Evolutionary conservation across 2,888 invertebrate genomes (phyloP), one percentile per base, ranked within the genome.

Genomic region (Diaprepes abbreviatus): DNA sequence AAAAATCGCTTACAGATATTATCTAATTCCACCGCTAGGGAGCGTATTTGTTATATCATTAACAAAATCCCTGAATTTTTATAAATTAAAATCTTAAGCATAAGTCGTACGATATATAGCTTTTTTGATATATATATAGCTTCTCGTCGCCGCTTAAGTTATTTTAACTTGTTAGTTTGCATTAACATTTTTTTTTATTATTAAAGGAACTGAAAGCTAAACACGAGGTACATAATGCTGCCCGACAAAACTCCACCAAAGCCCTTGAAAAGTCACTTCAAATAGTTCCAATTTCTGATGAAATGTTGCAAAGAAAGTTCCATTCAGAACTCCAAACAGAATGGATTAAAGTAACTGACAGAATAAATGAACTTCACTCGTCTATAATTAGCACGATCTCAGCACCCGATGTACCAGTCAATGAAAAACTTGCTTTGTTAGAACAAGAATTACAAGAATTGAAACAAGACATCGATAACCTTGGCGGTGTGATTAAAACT

Each of bases 221-320:
- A 77, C 93, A 93, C 77, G 94, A 94, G 85, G 89, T 94, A 19
- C 89, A 94, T 81, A 93, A 93, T 75, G 91, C 90, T 74, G 87
- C 94, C 54, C 89, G 91, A 59, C 90, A 90, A 68, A 93, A 93
- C 75, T 90, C 92, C 0, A 89, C 90, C 14, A 86, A 88, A 43
- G 89, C 90, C 71, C 90, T 95, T 76, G 93, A 94, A 79, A 91
- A 91, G 76, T 91, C 94, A 0, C 82, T 95, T 66, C 89, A 91
- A 80, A 91, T 93, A 4, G 87, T 95, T 43, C 92, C 94, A 0
- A 87, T 95, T n/a, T 91, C 93, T 0, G 95, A 95, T 77, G 94
- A 94, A 84, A 91, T 92, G 88, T 84, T 92, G 0, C 94, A 94
- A 79, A 86, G 94, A 1, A 91, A 93, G 78, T 91, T 92, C 84